These are phyloP conservation scores for Promerops cafer DNA, from an alignment of 2,113 vertebrate genomes.

Conservation along the genomic window DNA sequence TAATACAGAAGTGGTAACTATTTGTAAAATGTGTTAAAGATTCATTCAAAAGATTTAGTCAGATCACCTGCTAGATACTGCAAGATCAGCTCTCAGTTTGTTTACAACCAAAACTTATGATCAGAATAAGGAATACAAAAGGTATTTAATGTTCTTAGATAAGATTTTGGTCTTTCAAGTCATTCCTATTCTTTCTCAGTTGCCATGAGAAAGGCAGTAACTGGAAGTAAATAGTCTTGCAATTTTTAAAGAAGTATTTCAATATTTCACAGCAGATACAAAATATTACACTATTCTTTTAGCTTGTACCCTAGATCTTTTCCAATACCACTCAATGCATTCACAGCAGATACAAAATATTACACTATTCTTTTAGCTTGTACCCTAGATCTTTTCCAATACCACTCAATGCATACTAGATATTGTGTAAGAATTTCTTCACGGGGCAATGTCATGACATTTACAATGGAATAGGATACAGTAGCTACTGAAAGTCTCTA, in stretches of 20 bases:
- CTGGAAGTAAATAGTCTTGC: not conserved
- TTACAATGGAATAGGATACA: not conserved
- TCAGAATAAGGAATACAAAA: not conserved
- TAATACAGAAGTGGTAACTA: not conserved
- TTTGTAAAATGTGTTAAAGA: not conserved
- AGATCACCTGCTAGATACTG: not conserved
- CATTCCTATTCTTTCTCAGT: not conserved
- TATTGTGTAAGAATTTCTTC: not conserved
- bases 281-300: not conserved
- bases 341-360: not conserved
- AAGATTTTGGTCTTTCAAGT: not conserved
- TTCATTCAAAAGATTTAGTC: not conserved
- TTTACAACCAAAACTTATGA: not conserved
- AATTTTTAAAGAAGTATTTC: not conserved
- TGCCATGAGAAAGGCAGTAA: not conserved
- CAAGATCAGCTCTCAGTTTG: not conserved
- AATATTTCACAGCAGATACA: not conserved
- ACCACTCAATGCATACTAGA: not conserved
- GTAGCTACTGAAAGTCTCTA: not conserved
- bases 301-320: not conserved
- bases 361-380: not conserved
- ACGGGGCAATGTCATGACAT: accelerated
- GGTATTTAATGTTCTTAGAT: not conserved
- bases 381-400: not conserved
- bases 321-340: not conserved